These are phyloP conservation scores for Psilopsiagon aurifrons DNA, from an alignment of 2,113 vertebrate species.

Conservation along the genomic window DNA sequence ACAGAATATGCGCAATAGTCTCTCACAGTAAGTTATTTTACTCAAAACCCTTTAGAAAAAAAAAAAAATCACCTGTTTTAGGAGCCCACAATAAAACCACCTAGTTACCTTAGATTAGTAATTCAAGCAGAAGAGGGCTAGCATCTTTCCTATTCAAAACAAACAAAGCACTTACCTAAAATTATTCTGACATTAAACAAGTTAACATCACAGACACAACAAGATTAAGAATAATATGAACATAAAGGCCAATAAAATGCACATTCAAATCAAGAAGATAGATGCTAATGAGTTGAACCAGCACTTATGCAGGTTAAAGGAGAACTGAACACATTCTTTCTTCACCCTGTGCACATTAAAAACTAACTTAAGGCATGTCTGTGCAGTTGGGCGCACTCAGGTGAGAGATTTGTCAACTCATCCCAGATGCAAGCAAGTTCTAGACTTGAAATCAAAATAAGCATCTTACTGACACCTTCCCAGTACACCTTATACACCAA, in stretches of 20 bases:
- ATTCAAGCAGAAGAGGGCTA: neutral
- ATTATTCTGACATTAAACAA: constrained; percentile 32
- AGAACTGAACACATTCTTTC: neutral
- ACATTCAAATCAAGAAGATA: neutral
- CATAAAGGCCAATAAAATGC: neutral
- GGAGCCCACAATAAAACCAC: neutral
- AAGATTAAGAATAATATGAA: neutral
- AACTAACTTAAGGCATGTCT: neutral
- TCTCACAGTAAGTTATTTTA: neutral
- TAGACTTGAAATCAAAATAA: neutral
- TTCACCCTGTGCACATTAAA: neutral
- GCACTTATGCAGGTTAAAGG: neutral
- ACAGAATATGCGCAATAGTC: neutral
- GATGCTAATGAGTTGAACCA: neutral
- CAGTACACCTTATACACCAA: neutral
- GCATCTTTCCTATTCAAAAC: constrained; percentile 3
- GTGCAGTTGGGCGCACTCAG: neutral
- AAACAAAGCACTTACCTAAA: neutral
- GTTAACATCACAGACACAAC: neutral
- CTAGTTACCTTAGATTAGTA: neutral
- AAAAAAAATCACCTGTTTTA: neutral
- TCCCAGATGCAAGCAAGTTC: neutral
- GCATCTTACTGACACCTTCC: neutral
- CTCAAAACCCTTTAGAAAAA: neutral
- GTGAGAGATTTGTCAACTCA: neutral